Evolutionary conservation across 2,797 vertebrate genomes (phyloP).

Genomic region (Buceros bicornis): DNA sequence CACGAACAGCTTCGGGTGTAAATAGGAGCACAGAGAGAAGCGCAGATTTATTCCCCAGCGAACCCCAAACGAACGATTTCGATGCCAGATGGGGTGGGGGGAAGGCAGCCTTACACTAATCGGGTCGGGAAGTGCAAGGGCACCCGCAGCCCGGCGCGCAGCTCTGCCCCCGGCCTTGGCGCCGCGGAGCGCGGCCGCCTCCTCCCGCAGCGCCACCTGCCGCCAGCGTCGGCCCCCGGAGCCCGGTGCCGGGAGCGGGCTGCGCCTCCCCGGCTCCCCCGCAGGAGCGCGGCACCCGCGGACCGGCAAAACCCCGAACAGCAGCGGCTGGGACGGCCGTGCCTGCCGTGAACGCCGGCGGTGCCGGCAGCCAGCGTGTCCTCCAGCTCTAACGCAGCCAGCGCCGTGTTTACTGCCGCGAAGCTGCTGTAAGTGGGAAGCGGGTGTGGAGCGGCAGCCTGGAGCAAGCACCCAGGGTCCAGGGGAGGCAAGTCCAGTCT

Average conservation of each 20-base stretch:
- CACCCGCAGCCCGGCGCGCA: background rate
- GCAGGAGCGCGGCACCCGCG: background rate
- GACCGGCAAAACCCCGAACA: fast-evolving
- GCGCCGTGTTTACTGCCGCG: background rate
- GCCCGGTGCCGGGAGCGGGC: background rate
- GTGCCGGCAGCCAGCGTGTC: background rate
- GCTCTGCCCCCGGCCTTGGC: background rate
- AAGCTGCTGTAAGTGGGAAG: background rate
- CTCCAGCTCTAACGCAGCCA: background rate
- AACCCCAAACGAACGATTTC: background rate
- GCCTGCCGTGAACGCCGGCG: background rate
- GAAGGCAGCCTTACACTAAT: background rate
- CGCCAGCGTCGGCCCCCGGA: background rate
- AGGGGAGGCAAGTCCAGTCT: background rate
- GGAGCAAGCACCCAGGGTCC: fast-evolving
- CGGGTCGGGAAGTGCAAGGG: background rate
- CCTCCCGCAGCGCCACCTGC: background rate
- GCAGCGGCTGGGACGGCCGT: background rate
- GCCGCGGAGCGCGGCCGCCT: background rate
- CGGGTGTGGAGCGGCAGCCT: background rate
- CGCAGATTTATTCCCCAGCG: background rate
- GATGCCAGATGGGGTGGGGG: constrained; percentile 18
- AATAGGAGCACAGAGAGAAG: background rate
- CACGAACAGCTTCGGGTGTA: background rate
- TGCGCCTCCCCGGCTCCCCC: too few species aligned